Evolutionary conservation across 2,113 vertebrate genomes (phyloP), one percentile per base, ranked within the genome.

Genomic region (Rhinogobius similis): DNA sequence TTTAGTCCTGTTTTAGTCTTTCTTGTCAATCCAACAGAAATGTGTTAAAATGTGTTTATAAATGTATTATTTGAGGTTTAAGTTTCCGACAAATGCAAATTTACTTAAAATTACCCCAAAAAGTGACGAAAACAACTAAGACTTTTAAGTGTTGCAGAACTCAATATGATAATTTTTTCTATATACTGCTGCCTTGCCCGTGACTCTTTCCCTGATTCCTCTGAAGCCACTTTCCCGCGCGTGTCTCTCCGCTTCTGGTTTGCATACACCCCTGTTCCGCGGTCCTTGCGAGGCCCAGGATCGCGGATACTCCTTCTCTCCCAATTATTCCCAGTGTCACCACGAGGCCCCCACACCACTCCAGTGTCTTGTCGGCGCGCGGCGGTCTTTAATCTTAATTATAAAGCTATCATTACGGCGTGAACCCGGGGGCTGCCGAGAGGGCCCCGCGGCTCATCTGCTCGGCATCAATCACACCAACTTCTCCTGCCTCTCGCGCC

Each of bases 321-420:
- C 82, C 83, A 90, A 92, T 91, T 90, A 92, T 90, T 92, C 86
- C 85, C 79, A 74, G 85, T 88, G 88, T 91, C 89, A 91, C 82
- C 55, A 75, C 82, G 82, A 86, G 88, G 78, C 87, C 87, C 84
- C 87, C 81, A 87, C 90, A 83, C 89, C 80, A 85, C 85, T 82
- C 65, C 66, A 83, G 84, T 90, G 92, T 92, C 90, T 89, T 89
- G 87, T 88, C 84, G 84, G 73, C 75, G 80, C 88, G 86, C 84
- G 6, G 52, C 83, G 89, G 87, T 92, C 88, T 92, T 93, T 93
- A 90, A 91, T 94, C 92, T 93, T 94, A 93, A 94, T 94, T 94
- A 93, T 93, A 91, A 92, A 90, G 87, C 92, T 89, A 91, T 93
- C 92, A 93, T 93, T 93, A 90, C 82, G 76, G 83, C 76, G 41